Evolutionary conservation across 2,888 invertebrate species (phyloP).

Genomic region (Neocrepidodera transversa): DNA sequence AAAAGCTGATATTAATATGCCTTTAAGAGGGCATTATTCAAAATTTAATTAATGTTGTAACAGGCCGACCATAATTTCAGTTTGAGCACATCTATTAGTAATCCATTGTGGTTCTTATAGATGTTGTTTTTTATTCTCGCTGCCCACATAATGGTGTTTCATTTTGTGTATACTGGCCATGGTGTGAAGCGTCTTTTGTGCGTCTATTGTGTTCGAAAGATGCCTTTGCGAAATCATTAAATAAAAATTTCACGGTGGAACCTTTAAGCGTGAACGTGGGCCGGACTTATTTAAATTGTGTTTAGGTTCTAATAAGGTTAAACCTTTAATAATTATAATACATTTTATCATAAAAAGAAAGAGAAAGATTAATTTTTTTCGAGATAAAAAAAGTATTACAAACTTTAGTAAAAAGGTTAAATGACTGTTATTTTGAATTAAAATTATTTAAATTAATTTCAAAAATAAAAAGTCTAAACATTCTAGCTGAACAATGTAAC

Average conservation of each 20-base stretch:
- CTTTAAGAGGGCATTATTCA: conserved; percentile 20
- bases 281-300: conserved; percentile 30
- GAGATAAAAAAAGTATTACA: too few species aligned
- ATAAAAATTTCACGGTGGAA: conserved; percentile 41
- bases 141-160: conserved; percentile 36
- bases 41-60: conserved; percentile 32
- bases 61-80: conserved; percentile 27
- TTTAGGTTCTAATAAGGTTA: not conserved
- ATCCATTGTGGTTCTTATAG: conserved; percentile 35
- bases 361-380: too few species aligned
- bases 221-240: conserved; percentile 42
- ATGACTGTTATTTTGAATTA: too few species aligned
- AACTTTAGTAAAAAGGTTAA: too few species aligned
- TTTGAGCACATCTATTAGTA: conserved; percentile 37
- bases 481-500: too few species aligned
- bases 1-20: too few species aligned
- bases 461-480: too few species aligned
- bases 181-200: conserved; percentile 35
- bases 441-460: too few species aligned
- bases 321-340: not conserved
- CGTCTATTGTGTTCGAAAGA: conserved; percentile 33
- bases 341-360: too few species aligned
- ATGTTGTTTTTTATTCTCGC: conserved; percentile 34
- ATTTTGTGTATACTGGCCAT: conserved; percentile 35
- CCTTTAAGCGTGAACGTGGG: conserved; percentile 31